Evolutionary conservation across 2,113 vertebrate species (phyloP).

Genomic region (Casuarius casuarius): DNA sequence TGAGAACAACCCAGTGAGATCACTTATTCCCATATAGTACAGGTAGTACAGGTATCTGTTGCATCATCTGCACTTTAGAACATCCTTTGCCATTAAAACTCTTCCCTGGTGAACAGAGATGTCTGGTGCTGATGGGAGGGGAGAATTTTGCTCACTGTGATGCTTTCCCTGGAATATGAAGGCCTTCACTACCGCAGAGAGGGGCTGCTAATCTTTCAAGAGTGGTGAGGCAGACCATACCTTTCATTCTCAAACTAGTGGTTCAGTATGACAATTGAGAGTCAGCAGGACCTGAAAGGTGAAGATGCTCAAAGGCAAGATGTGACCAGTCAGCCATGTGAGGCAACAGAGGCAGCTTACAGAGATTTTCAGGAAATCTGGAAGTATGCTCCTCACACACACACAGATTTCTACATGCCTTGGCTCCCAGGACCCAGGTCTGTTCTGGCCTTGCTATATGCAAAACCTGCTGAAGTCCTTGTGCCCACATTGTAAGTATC

Average conservation of each 20-base stretch:
- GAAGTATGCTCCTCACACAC: background rate
- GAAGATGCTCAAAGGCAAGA: background rate
- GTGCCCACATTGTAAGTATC: background rate
- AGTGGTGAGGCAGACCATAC: background rate
- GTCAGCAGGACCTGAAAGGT: background rate
- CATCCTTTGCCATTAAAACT: background rate
- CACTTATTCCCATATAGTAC: background rate
- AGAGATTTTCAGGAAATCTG: background rate
- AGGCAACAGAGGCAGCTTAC: background rate
- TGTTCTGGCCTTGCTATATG: background rate
- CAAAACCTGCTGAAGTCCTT: background rate
- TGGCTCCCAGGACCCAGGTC: background rate
- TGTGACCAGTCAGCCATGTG: background rate
- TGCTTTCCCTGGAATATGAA: background rate
- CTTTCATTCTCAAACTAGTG: slow-evolving; percentile 14
- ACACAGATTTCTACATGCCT: background rate
- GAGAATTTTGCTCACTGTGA: background rate
- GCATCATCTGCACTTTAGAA: slow-evolving; percentile 10
- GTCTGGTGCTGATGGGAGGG: slow-evolving; percentile 20
- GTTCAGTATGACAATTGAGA: background rate
- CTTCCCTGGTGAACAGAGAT: slow-evolving; percentile 10
- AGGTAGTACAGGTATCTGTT: slow-evolving; percentile 50
- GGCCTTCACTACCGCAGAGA: background rate
- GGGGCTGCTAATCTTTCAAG: background rate
- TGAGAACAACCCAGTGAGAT: slow-evolving; percentile 3